Evolutionary conservation across 2,113 vertebrate species (phyloP).

Genomic region (Cnemophilus loriae): DNA sequence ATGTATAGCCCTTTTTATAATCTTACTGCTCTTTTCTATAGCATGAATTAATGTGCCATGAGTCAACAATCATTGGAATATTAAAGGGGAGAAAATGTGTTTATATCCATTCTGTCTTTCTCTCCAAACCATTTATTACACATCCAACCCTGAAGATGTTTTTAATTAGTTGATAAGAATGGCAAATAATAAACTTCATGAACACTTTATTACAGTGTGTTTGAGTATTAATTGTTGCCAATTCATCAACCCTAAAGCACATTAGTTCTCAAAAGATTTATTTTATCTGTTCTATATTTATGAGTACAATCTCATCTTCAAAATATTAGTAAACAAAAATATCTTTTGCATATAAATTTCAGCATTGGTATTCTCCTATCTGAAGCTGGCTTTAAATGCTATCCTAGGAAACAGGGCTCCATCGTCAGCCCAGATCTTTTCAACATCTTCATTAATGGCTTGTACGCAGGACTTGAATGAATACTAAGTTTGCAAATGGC

Average conservation of each 20-base stretch:
- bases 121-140: slow-evolving; percentile 57
- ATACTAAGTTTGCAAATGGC: not conserved
- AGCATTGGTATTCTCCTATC: not conserved
- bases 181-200: slow-evolving; percentile 63
- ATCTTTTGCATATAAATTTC: slow-evolving; percentile 6
- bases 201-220: slow-evolving; percentile 62
- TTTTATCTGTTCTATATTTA: slow-evolving; percentile 54
- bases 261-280: slow-evolving; percentile 41
- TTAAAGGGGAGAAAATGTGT: slow-evolving; percentile 36
- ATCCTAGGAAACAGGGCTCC: not conserved
- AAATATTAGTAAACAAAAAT: slow-evolving; percentile 42
- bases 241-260: slow-evolving; percentile 57
- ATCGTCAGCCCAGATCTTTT: not conserved
- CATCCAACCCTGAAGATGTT: slow-evolving; percentile 62
- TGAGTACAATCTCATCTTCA: slow-evolving; percentile 28
- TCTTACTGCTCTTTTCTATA: not conserved
- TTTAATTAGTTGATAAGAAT: slow-evolving; percentile 69
- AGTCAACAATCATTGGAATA: slow-evolving; percentile 7
- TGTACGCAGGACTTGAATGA: fast-evolving
- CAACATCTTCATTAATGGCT: not conserved
- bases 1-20: not conserved
- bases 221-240: slow-evolving; percentile 61
- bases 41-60: not conserved
- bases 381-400: not conserved
- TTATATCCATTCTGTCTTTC: slow-evolving; percentile 40